Evolutionary conservation across 23 tunicate species (phyloP).

Genomic region (Styela clava): DNA sequence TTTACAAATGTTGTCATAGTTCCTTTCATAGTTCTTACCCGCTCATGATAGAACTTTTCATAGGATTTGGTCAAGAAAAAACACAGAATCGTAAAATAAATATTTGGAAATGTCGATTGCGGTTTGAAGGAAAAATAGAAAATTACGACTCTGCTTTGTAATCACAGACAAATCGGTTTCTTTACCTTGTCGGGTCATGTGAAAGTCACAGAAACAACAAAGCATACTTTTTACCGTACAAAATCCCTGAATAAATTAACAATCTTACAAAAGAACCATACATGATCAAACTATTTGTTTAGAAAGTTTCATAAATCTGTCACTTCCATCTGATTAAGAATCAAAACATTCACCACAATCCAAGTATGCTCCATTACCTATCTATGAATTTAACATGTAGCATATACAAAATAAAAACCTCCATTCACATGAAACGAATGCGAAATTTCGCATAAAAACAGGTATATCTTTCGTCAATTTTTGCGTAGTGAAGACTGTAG

Average conservation of each 20-base stretch:
- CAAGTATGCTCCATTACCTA: not conserved
- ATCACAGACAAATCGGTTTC: not conserved
- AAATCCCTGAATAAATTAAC: not conserved
- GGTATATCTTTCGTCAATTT: no score
- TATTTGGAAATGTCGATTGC: not conserved
- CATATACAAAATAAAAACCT: no score
- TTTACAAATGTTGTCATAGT: not conserved
- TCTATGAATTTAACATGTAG: not conserved
- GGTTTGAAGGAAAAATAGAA: not conserved
- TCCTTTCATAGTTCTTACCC: not conserved
- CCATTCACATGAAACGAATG: no score
- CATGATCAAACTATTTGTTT: no score
- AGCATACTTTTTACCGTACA: not conserved
- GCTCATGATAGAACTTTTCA: not conserved
- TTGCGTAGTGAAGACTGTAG: no score
- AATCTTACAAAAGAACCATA: not conserved
- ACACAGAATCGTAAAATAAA: not conserved
- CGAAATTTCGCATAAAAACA: no score
- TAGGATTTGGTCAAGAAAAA: not conserved
- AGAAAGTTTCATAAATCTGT: no score
- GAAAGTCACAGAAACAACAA: not conserved
- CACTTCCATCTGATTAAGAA: not conserved
- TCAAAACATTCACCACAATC: not conserved
- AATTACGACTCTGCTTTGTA: not conserved
- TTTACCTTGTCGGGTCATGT: not conserved